Percentiles rank a stretch among this genome's conserved stretches.
phyloP scores from a whole-genome alignment of 64 coral and sea anemone species.

The Trachythela sp. region DNA sequence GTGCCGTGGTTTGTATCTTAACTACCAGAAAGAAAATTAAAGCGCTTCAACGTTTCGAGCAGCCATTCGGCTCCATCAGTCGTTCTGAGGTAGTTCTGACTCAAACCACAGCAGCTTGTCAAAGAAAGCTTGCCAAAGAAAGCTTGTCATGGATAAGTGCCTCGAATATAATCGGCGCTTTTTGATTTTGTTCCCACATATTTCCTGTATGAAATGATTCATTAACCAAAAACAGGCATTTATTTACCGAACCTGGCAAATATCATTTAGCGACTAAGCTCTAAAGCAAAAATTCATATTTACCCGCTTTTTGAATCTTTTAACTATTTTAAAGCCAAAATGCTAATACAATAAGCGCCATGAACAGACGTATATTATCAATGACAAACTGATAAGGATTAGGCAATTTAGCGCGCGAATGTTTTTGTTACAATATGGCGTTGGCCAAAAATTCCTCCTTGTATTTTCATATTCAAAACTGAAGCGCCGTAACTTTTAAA shows the following conservation, averaged over 20 bases:
- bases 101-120: not conserved
- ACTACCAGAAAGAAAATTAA: no score
- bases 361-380: not conserved
- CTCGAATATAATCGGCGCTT: no score
- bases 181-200: no score
- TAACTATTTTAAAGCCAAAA: not conserved
- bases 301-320: not conserved
- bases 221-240: not conserved
- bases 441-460: no score
- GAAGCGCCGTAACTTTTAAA: no score
- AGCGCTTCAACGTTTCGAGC: no score
- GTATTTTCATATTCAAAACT: no score
- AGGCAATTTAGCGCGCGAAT: no score
- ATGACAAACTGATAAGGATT: not conserved
- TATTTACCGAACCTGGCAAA: not conserved
- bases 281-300: not conserved
- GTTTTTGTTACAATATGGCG: not conserved
- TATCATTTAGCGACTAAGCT: not conserved
- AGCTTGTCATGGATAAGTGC: not conserved
- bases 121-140: not conserved
- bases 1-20: no score
- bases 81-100: no score
- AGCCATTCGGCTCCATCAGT: no score
- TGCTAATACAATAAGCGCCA: not conserved
- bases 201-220: no score